These are phyloP conservation scores for Sphinx pinastri DNA, from an alignment of 2,888 invertebrate species.

Conservation along the genomic window DNA sequence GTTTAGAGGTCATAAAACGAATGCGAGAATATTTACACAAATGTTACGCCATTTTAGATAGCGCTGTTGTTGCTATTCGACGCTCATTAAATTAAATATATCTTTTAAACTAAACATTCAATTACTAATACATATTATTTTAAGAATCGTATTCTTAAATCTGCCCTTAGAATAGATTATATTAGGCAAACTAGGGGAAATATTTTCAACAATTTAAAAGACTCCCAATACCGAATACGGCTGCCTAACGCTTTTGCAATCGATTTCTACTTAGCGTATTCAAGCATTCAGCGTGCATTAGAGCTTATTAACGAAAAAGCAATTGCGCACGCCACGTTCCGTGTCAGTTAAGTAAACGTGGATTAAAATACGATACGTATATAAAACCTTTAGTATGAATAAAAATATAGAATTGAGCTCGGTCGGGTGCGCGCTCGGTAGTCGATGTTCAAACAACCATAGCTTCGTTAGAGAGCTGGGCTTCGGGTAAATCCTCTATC, in stretches of 20 bases:
- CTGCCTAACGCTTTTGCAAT: background rate
- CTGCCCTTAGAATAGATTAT: too few species aligned
- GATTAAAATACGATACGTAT: slow-evolving; percentile 21
- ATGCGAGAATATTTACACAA: background rate
- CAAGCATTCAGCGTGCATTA: slow-evolving; percentile 23
- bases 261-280: slow-evolving; percentile 2
- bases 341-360: slow-evolving; percentile 35
- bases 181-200: too few species aligned
- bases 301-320: slow-evolving; percentile 28
- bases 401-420: slow-evolving; percentile 47
- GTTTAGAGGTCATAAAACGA: background rate
- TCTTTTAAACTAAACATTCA: too few species aligned
- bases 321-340: slow-evolving; percentile 36
- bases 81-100: background rate
- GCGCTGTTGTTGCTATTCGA: background rate
- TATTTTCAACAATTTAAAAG: slow-evolving; percentile 12
- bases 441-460: slow-evolving; percentile 52
- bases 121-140: too few species aligned
- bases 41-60: background rate
- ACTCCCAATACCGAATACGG: background rate
- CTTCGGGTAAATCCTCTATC: slow-evolving; percentile 62
- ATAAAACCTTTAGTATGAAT: slow-evolving; percentile 42
- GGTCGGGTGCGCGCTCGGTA: slow-evolving; percentile 41
- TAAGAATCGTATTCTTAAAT: too few species aligned
- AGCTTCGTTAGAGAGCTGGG: slow-evolving; percentile 56